phyloP scores from a whole-genome alignment of 2,797 vertebrate species.

The Takifugu ocellatus region DNA sequence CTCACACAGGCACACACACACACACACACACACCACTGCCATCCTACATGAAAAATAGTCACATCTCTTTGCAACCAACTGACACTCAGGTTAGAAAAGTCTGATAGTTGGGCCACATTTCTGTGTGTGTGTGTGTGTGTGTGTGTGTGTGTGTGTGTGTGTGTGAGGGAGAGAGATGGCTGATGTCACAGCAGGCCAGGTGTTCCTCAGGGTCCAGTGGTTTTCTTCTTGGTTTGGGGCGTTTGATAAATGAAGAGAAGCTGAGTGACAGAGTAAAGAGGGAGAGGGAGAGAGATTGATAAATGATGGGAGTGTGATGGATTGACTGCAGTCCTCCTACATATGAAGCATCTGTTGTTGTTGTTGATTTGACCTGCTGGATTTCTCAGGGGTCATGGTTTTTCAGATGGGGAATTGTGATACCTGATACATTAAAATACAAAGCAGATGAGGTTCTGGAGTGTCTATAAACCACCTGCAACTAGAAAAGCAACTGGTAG shows the following conservation, averaged over 20 bases:
- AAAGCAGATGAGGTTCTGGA: not conserved
- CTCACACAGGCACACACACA: constrained; percentile 33
- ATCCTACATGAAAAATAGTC: constrained; percentile 69
- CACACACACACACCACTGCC: constrained; percentile 32
- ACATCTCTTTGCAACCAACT: constrained; percentile 57
- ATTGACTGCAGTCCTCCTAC: constrained; percentile 53
- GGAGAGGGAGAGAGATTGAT: constrained; percentile 49
- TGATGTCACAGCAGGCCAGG: constrained; percentile 60
- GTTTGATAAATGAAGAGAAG: constrained; percentile 64
- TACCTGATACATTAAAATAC: not conserved
- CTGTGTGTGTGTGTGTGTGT: constrained; percentile 18
- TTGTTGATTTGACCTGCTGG: constrained; percentile 8
- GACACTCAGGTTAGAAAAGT: constrained; percentile 62
- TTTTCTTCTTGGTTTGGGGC: constrained; percentile 65
- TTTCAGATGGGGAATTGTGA: constrained; percentile 2
- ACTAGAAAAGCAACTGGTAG: too few species aligned
- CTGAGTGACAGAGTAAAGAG: constrained; percentile 23
- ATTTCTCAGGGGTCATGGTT: constrained; percentile 23
- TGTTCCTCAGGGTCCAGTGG: constrained; percentile 63
- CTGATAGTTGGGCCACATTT: constrained; percentile 49
- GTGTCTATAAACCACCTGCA: too few species aligned
- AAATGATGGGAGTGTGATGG: constrained; percentile 67
- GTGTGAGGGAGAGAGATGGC: constrained; percentile 22
- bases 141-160: constrained; percentile 8
- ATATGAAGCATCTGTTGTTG: constrained; percentile 40